Base-by-base conservation (phyloP, 2,888 invertebrate genomes). In the Caenorhabditis sp. region DNA sequence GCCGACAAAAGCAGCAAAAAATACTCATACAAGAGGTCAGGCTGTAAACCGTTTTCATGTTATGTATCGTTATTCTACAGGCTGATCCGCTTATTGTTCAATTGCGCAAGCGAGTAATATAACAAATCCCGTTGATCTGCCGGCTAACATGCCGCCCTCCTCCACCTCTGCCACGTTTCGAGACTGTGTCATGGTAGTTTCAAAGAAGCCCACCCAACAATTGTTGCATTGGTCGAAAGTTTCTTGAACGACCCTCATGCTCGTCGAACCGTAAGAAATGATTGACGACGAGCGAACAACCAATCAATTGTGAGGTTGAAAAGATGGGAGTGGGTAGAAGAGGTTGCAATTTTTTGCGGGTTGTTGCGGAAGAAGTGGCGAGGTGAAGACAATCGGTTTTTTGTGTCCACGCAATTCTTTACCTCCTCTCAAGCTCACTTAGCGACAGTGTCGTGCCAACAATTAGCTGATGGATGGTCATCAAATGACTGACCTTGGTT, bases 381-480 rank as follows among this genome's bases (percentile, higher is more conserved):
- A 64, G 38, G 74, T 63, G 63, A 24, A 69, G 75, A 75, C 75
- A 81, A 81, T 81, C 64, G 70, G 63, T 80, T 74, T 75, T 63
- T 82, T 26, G 61, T 51, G 69, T 61, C 28, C 59, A 58, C 66
- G 49, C 63, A 63, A 56, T 70, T 73, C 69, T 82, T 49, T 49
- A 7, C 22, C 49, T 80, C 73, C 22, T 47, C 61, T 59, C 72
- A 77, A 82, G 72, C 77, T 77, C 73, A 82, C 69, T 74, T 73
- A 73, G 79, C 70, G 70, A 64, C 56, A 49, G 35, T 77, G 79
- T 63, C 70, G 70, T 79, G 79, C 79, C 79, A 80, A 82, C 77
- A 82, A 82, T 82, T 82, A 82, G 82, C 82, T 82, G 75, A 74
- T 70, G 81, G 81, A 74, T 61, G 74, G 80, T 75, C 74, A 74